A percentile compares a stretch with the other conserved stretches of the same genome.
Conservation (phyloP, 2,113 vertebrate genomes). For the Equus przewalskii region DNA sequence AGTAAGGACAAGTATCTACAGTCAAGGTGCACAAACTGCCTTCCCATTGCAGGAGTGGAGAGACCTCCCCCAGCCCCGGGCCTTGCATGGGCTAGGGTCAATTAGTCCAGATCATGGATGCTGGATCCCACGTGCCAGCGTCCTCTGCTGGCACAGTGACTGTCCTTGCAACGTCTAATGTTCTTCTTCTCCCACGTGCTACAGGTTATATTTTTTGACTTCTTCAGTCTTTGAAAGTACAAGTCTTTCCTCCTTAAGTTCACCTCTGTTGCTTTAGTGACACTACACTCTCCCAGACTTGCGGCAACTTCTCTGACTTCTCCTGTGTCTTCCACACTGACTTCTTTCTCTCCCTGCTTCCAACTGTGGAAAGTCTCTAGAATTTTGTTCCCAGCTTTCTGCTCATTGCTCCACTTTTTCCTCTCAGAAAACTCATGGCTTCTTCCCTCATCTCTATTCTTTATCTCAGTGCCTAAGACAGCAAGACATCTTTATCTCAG, state of each 20-base stretch:
- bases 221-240: background rate
- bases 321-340: no score
- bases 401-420: background rate
- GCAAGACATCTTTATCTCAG: no score
- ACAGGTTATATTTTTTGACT: background rate
- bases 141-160: fast-evolving
- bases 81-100: no score
- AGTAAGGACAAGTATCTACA: background rate
- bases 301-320: background rate
- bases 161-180: background rate
- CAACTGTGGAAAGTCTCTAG: no score
- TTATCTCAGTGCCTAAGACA: background rate
- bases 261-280: fast-evolving
- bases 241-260: background rate
- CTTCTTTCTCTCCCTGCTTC: background rate
- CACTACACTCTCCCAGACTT: background rate
- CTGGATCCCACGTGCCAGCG: fast-evolving
- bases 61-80: background rate
- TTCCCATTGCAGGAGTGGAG: background rate
- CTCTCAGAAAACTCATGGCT: background rate
- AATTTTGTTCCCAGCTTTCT: background rate
- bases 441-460: background rate
- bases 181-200: background rate
- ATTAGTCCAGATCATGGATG: no score
- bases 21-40: background rate